Percentiles rank a stretch among this genome's conserved stretches.
Conservation (phyloP, 2,797 vertebrate genomes). For the Meriones psammophilus region DNA sequence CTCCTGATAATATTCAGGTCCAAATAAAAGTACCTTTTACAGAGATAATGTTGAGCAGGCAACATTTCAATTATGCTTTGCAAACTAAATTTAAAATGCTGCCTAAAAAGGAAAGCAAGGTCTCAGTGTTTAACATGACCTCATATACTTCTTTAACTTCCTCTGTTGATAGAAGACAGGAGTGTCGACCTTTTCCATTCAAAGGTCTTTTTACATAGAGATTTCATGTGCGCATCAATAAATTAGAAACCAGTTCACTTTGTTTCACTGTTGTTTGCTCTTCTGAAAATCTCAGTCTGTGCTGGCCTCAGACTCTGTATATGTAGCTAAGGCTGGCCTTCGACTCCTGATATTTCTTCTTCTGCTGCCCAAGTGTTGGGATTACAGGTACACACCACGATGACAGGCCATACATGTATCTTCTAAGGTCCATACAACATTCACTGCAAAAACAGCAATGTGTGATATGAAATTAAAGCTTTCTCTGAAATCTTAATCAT, state of each 20-base stretch:
- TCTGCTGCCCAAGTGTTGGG: not conserved
- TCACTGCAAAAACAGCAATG: not conserved
- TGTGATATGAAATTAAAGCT: not conserved
- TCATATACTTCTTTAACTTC: not conserved
- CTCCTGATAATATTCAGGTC: not conserved
- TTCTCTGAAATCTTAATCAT: not conserved
- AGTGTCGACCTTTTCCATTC: not conserved
- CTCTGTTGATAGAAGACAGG: not conserved
- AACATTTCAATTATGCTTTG: not conserved
- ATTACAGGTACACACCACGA: not conserved
- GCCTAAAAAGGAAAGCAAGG: not conserved
- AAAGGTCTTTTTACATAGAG: not conserved
- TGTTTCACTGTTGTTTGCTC: not conserved
- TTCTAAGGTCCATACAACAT: not conserved
- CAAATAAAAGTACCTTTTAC: not conserved
- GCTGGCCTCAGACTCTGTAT: not conserved
- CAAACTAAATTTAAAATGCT: conserved; percentile 7
- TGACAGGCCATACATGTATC: not conserved
- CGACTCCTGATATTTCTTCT: not conserved
- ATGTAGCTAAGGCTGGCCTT: not conserved
- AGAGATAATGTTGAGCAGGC: not conserved
- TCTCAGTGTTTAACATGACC: not conserved
- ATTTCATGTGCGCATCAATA: not conserved
- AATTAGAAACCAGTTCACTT: not conserved
- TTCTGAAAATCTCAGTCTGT: not conserved